A percentile compares a stretch with the other conserved stretches of the same genome.
Conservation (phyloP, 2,797 vertebrate species). For the Sebastes goodei region DNA sequence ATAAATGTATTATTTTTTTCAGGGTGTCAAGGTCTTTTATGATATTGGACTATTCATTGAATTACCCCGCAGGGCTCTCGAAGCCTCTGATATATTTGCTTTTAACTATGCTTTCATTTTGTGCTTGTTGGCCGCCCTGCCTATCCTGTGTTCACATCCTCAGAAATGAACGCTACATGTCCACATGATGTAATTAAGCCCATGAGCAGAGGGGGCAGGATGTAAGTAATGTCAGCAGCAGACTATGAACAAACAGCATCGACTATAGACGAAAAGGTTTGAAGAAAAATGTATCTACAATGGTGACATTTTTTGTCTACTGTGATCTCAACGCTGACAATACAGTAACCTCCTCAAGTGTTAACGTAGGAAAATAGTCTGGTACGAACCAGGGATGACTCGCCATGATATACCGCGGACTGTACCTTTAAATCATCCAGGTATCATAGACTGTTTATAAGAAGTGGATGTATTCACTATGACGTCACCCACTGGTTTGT, state of each 20-base stretch:
- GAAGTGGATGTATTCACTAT: accelerated
- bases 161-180: neutral
- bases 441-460: neutral
- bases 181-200: neutral
- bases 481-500: too few species aligned
- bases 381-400: too few species aligned
- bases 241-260: neutral
- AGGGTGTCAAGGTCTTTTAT: neutral
- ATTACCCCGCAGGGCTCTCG: neutral
- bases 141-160: neutral
- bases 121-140: neutral
- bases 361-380: neutral
- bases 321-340: neutral
- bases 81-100: neutral
- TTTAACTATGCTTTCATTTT: neutral
- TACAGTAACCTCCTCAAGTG: neutral
- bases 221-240: neutral
- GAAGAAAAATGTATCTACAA: neutral
- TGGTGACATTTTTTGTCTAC: neutral
- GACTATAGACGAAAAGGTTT: neutral
- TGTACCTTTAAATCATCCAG: neutral
- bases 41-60: neutral
- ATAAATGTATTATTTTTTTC: too few species aligned
- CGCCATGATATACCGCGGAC: neutral
- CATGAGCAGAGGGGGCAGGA: neutral